These are phyloP conservation scores for Chondrosia reniformis DNA, from an alignment of 37 sponge, comb jelly and placozoan genomes.

Conservation along the genomic window DNA sequence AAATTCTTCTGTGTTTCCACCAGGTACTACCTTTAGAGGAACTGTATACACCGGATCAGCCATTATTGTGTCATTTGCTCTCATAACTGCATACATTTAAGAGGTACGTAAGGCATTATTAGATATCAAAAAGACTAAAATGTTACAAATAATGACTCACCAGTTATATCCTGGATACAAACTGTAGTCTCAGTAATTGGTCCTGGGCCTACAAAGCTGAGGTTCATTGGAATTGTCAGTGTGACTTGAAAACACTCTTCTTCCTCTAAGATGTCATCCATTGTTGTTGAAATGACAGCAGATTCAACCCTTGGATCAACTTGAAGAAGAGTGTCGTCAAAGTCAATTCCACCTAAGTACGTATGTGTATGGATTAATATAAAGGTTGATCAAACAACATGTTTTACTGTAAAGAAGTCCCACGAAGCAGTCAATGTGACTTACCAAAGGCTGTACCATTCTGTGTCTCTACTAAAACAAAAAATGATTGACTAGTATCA, in stretches of 20 bases:
- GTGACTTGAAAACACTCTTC: not conserved
- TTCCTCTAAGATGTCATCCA: not conserved
- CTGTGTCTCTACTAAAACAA: not conserved
- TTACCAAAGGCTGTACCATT: not conserved
- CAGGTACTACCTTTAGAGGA: not conserved
- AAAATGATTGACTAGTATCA: not conserved
- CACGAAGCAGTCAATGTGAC: not conserved
- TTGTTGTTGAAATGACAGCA: not conserved
- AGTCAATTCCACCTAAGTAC: not conserved
- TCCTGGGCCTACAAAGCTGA: not conserved
- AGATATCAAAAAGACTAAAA: not conserved
- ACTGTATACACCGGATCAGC: constrained; percentile 21
- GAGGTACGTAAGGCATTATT: not conserved
- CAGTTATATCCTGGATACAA: not conserved
- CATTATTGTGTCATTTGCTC: not conserved
- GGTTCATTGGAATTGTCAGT: not conserved
- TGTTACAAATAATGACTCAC: constrained; percentile 1
- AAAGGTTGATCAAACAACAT: not conserved
- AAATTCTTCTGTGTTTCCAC: not conserved
- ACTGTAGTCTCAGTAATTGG: not conserved
- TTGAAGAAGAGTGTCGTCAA: too few relatives aligned
- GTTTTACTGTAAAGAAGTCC: not conserved
- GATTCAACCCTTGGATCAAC: not conserved
- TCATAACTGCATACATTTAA: not conserved
- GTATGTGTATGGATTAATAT: not conserved